Conservation (phyloP, 2,113 vertebrate genomes). For the Anser cygnoides region DNA sequence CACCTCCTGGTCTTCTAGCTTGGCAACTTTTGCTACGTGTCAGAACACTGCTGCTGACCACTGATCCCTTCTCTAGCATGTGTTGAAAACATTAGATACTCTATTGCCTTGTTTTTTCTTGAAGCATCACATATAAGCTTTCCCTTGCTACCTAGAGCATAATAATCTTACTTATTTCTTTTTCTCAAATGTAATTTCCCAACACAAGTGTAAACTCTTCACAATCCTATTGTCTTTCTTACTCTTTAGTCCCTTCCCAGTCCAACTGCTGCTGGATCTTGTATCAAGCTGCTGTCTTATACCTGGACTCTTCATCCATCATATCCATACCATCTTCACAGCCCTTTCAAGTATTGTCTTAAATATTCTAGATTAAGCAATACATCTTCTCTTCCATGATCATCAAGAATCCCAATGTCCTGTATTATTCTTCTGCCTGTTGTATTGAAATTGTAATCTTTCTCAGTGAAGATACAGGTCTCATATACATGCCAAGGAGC, state of each 20-base stretch:
- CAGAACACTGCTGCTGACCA: background rate
- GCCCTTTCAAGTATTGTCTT: background rate
- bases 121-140: background rate
- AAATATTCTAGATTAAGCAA: background rate
- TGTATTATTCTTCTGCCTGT: background rate
- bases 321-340: background rate
- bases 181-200: background rate
- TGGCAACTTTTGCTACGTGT: background rate
- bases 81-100: background rate
- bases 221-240: background rate
- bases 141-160: background rate
- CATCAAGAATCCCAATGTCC: background rate
- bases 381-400: background rate
- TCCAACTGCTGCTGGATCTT: background rate
- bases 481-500: fast-evolving
- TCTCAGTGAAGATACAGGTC: background rate
- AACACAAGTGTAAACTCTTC: background rate
- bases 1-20: background rate
- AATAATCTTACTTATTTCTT: background rate
- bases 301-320: background rate
- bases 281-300: background rate
- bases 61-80: background rate
- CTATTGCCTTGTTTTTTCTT: background rate
- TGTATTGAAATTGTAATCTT: background rate
- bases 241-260: background rate